These are phyloP conservation scores for Crenichthys baileyi DNA, from an alignment of 2,797 vertebrate genomes.

Conservation along the genomic window DNA sequence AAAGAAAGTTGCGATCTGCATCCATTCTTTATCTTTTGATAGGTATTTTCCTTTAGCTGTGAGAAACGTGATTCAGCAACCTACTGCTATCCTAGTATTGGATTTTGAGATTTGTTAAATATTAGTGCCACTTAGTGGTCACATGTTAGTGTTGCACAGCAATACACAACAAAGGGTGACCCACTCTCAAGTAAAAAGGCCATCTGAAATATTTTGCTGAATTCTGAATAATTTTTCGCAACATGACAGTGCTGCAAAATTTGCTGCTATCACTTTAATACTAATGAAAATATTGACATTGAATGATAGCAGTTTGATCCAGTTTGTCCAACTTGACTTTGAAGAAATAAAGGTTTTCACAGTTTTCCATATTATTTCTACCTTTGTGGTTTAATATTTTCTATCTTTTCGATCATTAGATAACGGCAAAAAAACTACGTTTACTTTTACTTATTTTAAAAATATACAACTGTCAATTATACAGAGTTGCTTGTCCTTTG, in stretches of 20 bases:
- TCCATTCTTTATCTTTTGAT: neutral
- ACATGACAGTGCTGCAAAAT: too few species aligned
- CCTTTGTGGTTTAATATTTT: neutral
- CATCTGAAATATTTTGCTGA: neutral
- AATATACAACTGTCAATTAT: neutral
- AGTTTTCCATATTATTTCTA: neutral
- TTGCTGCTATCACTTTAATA: neutral
- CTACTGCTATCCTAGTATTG: neutral
- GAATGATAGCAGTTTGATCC: neutral
- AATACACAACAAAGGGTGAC: neutral
- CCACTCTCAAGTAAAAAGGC: neutral
- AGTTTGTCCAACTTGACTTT: neutral
- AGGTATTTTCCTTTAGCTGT: neutral
- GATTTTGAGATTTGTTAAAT: neutral
- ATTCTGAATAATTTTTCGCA: too few species aligned
- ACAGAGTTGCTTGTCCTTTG: neutral
- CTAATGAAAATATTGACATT: neutral
- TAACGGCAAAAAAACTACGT: neutral
- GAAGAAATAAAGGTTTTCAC: neutral
- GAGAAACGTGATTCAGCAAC: neutral
- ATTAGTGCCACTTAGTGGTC: slow-evolving; percentile 6
- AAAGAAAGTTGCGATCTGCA: neutral
- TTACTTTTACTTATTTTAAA: neutral
- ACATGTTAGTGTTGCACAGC: neutral
- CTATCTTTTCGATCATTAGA: neutral